Conservation (phyloP, 2,888 invertebrate species). For the Papilio elwesi region DNA sequence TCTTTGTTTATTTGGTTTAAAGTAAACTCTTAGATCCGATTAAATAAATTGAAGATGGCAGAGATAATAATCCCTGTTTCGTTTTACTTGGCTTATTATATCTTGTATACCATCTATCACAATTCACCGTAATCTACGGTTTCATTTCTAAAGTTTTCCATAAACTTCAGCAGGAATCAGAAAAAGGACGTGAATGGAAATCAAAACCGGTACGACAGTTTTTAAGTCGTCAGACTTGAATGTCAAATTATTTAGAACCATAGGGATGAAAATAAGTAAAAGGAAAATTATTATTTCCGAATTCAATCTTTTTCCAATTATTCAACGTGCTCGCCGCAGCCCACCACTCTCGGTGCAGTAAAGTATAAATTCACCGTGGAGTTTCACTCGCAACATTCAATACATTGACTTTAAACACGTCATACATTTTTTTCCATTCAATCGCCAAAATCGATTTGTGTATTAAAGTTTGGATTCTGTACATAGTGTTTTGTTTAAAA, state of each 20-base stretch:
- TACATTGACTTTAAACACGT: conserved; percentile 55
- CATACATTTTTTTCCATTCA: conserved; percentile 46
- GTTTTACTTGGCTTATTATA: too few species aligned
- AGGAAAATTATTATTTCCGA: neutral
- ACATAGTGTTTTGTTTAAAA: conserved; percentile 45
- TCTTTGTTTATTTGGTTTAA: too few species aligned
- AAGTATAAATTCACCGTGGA: conserved; percentile 63
- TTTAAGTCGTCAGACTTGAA: neutral
- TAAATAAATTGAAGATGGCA: too few species aligned
- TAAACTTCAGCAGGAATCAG: too few species aligned
- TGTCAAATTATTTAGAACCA: neutral
- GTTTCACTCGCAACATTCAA: conserved; percentile 68
- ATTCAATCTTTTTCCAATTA: conserved; percentile 25
- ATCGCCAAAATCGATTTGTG: conserved; percentile 50
- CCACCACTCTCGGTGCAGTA: conserved; percentile 51
- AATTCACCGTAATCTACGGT: too few species aligned
- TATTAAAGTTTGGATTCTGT: conserved; percentile 42
- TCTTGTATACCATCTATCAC: too few species aligned
- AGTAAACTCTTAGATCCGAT: too few species aligned
- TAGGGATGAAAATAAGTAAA: neutral
- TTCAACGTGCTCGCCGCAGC: conserved; percentile 43
- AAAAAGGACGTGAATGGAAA: too few species aligned
- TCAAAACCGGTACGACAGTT: too few species aligned
- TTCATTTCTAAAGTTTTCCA: too few species aligned
- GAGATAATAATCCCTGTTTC: too few species aligned